These are phyloP conservation scores for Darevskia nairensis DNA, from an alignment of 2,797 vertebrate species.

Conservation along the genomic window DNA sequence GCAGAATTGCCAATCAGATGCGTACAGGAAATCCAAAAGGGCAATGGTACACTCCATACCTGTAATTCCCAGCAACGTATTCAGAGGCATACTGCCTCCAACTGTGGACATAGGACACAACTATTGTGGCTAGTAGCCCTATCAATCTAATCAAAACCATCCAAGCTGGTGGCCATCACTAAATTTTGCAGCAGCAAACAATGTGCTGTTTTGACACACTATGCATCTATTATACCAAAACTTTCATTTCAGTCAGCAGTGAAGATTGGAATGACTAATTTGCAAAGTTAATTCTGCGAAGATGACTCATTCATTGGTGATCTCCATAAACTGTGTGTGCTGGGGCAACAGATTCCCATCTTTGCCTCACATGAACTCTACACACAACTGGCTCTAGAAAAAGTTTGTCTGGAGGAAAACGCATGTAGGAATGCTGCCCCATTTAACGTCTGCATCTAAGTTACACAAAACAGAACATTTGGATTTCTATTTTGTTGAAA, in stretches of 20 bases:
- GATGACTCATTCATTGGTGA: conserved; percentile 56
- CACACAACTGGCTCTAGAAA: conserved; percentile 25
- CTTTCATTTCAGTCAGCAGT: conserved; percentile 21
- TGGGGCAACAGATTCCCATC: conserved; percentile 16
- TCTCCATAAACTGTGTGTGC: conserved; percentile 47
- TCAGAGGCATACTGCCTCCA: too few species aligned
- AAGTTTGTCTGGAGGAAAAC: not conserved
- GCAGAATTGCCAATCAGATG: too few species aligned
- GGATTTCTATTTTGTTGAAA: not conserved
- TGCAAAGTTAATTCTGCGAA: conserved; percentile 42
- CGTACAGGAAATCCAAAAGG: too few species aligned
- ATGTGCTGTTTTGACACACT: too few species aligned
- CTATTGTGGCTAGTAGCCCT: too few species aligned
- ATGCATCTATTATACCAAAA: not conserved
- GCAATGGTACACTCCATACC: too few species aligned
- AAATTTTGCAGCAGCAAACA: too few species aligned
- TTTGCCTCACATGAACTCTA: conserved; percentile 35
- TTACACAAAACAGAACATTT: not conserved
- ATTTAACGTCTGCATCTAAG: conserved; percentile 2
- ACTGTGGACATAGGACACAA: too few species aligned
- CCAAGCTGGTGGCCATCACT: too few species aligned
- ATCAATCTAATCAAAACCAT: too few species aligned
- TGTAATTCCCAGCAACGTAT: too few species aligned
- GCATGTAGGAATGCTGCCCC: conserved; percentile 25
- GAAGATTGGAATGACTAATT: conserved; percentile 23